Percentiles rank a stretch among this genome's conserved stretches.
These are phyloP conservation scores for Alligator sinensis DNA, from an alignment of 2,113 vertebrate genomes.

Conservation along the genomic window DNA sequence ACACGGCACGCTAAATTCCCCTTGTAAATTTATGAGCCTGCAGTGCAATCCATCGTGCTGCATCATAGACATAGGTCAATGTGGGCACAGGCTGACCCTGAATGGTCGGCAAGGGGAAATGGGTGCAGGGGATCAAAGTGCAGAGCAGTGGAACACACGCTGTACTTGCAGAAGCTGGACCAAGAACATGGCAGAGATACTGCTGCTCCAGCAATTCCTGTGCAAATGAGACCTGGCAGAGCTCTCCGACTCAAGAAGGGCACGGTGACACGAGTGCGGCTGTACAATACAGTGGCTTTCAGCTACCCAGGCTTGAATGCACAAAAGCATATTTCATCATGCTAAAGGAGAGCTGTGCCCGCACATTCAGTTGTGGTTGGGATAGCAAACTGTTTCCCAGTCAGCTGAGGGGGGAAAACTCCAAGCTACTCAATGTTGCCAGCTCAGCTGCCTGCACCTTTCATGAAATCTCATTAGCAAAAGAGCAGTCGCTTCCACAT, in stretches of 20 bases:
- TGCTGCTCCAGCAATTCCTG: conserved; percentile 61
- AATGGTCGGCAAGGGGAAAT: not conserved
- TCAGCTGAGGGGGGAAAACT: not conserved
- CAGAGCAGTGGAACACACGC: conserved; percentile 23
- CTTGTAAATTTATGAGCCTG: conserved; percentile 45
- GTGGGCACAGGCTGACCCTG: conserved; percentile 44
- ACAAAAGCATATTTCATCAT: conserved; percentile 39
- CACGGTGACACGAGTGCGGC: conserved; percentile 64
- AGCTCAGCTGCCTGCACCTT: conserved; percentile 5
- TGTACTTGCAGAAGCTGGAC: conserved; percentile 37
- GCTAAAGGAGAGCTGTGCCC: conserved; percentile 35
- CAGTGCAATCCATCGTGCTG: conserved; percentile 19
- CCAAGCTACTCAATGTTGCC: not conserved
- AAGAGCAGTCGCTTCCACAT: not conserved
- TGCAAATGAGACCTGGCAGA: conserved; percentile 65
- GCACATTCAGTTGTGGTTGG: not conserved
- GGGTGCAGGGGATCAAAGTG: conserved; percentile 46
- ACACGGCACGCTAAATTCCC: conserved; percentile 19
- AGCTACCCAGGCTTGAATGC: conserved; percentile 70
- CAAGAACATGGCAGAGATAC: conserved; percentile 60
- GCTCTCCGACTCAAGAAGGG: conserved; percentile 40
- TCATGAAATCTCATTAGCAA: conserved; percentile 3
- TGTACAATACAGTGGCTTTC: conserved; percentile 58
- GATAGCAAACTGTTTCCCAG: conserved; percentile 2
- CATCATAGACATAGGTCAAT: conserved; percentile 30